These are phyloP conservation scores for Labeo rohita DNA, from an alignment of 2,113 vertebrate genomes.

Conservation along the genomic window DNA sequence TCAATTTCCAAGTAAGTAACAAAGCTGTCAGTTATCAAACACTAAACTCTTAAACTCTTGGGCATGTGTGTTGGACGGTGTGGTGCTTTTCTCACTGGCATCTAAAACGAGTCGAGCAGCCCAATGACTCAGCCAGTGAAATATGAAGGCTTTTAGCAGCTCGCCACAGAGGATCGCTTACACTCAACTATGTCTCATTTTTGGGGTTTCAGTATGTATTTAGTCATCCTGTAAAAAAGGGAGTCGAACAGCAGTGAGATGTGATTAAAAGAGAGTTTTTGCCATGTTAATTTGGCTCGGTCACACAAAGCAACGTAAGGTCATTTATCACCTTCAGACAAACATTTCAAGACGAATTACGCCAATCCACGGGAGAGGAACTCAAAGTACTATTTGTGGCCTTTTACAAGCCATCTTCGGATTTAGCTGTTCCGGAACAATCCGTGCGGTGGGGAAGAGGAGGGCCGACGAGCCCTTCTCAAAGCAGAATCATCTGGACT, in stretches of 20 bases:
- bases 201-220: constrained; percentile 2
- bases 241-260: not conserved
- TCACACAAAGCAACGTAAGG: not conserved
- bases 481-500: constrained; percentile 27
- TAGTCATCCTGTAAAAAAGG: constrained; percentile 12
- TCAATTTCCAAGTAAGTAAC: not conserved
- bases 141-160: constrained; percentile 23
- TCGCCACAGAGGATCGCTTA: constrained; percentile 32
- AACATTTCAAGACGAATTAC: not conserved
- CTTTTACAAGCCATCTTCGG: constrained; percentile 27
- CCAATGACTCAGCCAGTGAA: constrained; percentile 26
- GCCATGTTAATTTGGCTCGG: constrained; percentile 17
- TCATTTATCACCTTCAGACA: not conserved
- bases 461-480: not conserved
- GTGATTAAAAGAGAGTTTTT: not conserved
- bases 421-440: constrained; percentile 33
- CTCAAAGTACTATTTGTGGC: constrained; percentile 6
- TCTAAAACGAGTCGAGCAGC: not conserved
- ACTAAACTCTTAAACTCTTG: not conserved
- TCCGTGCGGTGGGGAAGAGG: constrained; percentile 23
- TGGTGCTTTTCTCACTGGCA: not conserved
- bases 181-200: constrained; percentile 20
- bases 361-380: not conserved
- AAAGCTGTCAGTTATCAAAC: constrained; percentile 6
- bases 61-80: not conserved